Base-by-base conservation (phyloP, 2,113 vertebrate genomes). In the Scophthalmus maximus region DNA sequence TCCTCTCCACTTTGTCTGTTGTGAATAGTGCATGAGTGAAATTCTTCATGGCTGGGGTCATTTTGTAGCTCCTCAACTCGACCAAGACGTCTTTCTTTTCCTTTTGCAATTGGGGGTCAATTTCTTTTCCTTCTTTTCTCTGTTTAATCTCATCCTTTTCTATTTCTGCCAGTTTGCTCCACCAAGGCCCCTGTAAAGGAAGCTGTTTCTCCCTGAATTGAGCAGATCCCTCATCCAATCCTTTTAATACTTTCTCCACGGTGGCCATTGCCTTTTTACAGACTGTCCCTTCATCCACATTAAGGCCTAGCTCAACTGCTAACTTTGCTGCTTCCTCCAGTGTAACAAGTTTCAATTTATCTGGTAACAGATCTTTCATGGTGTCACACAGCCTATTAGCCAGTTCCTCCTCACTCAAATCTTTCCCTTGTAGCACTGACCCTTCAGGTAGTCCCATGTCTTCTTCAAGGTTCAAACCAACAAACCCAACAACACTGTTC, bases 121-220 rank as follows among this genome's bases (percentile, higher is more conserved):
- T 25, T 40, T 79, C 14, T 25, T 69, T 59, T 36, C 50, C 36
- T 12, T 69, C 53, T 30, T 78, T 78, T 20, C 8, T 77, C 7
- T 68, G 76, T 69, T 85, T 84, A 36, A 67, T 81, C 34, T 91
- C 88, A 6, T 81, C 61, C 67, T 91, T 93, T 53, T 92, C 87
- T 8, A 91, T 29, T 46, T 87, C 62, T 12, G 83, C 76, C 80
- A 92, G 62, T 55, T 78, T 87, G 14, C 78, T 81, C 92, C 91
- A 93, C 17, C 62, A 46, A 52, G 4, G 12, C 4, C 90, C 91
- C 65, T 93, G 93, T 34, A 93, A 70, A 26, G 91, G 89, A 63
- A 94, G 62, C 38, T 92, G 87, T 46, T 85, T 87, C 32, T 68
- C 32, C 46, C 26, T 89, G 58, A 84, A 94, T 30, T 79, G 56